Percentiles rank a stretch among this genome's conserved stretches.
Conservation (phyloP, 2,888 invertebrate species). For the Siphlonurus alternatus region DNA sequence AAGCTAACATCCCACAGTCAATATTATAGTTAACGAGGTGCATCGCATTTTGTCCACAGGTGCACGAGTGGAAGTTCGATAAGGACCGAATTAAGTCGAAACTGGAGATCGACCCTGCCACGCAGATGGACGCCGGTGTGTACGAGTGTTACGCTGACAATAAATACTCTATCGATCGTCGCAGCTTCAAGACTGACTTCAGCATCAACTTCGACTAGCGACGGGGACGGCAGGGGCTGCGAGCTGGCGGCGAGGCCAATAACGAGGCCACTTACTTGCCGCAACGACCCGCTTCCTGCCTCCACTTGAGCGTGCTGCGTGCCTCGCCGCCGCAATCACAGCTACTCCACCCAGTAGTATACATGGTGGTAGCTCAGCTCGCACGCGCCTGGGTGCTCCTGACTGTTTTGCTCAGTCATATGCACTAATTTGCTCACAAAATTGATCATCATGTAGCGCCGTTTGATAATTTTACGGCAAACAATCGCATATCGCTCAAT, state of each 20-base stretch:
- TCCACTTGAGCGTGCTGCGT: not conserved
- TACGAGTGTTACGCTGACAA: slow-evolving; percentile 90
- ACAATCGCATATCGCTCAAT: no score
- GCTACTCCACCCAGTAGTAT: not conserved
- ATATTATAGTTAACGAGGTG: no score
- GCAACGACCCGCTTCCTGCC: slow-evolving; percentile 5
- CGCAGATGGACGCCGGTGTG: slow-evolving; percentile 91
- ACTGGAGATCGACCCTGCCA: slow-evolving; percentile 86
- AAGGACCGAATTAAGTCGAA: slow-evolving; percentile 76
- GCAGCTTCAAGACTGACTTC: slow-evolving; percentile 87
- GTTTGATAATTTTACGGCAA: no score
- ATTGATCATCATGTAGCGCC: no score
- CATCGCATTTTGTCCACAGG: slow-evolving; percentile 36
- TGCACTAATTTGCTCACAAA: no score
- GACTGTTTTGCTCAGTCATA: no score
- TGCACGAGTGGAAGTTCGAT: slow-evolving; percentile 77
- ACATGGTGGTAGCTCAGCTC: no score
- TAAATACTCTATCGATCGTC: slow-evolving; percentile 79
- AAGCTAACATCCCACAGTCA: no score
- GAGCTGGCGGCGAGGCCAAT: not conserved
- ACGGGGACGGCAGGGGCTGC: not conserved
- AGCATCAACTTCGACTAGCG: slow-evolving; percentile 68
- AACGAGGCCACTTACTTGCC: not conserved
- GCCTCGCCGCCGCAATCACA: not conserved
- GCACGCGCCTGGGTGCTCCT: no score